Evolutionary conservation across 2,113 vertebrate genomes (phyloP).

Genomic region (Lutjanus erythropterus): DNA sequence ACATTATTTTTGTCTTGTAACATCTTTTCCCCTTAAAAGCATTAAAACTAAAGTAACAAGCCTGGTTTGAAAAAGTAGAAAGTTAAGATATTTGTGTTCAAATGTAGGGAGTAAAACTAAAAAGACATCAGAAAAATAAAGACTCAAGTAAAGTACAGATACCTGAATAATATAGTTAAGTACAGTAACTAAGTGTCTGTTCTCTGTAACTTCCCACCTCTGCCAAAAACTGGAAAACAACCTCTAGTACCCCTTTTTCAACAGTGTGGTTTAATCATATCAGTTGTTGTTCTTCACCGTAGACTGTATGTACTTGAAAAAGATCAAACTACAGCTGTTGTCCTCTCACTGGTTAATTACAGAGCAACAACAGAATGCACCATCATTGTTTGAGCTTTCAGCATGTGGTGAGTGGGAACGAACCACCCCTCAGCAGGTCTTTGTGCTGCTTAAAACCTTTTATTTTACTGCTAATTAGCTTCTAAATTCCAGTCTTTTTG

Average conservation of each 20-base stretch:
- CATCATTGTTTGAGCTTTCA: conserved; percentile 40
- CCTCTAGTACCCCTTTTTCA: neutral
- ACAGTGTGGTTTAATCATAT: neutral
- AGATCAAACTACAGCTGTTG: conserved; percentile 33
- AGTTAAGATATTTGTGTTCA: too few species aligned
- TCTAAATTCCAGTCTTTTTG: neutral
- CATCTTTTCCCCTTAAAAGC: too few species aligned
- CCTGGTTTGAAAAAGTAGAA: too few species aligned
- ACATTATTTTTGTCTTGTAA: too few species aligned
- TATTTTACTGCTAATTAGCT: conserved; percentile 35
- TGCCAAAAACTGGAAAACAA: neutral
- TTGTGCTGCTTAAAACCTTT: conserved; percentile 14
- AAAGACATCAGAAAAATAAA: too few species aligned
- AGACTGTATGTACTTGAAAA: neutral
- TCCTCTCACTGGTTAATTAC: conserved; percentile 38
- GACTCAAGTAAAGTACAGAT: too few species aligned
- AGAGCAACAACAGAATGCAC: conserved; percentile 12
- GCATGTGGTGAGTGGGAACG: conserved; percentile 12
- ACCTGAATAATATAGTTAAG: too few species aligned
- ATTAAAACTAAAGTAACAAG: too few species aligned
- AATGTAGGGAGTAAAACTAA: too few species aligned
- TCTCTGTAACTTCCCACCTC: too few species aligned
- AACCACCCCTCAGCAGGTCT: conserved; percentile 14
- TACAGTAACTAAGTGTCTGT: too few species aligned
- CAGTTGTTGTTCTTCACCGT: neutral